Conservation (phyloP, 2,797 vertebrate species). For the Ctenopoma multispine region DNA sequence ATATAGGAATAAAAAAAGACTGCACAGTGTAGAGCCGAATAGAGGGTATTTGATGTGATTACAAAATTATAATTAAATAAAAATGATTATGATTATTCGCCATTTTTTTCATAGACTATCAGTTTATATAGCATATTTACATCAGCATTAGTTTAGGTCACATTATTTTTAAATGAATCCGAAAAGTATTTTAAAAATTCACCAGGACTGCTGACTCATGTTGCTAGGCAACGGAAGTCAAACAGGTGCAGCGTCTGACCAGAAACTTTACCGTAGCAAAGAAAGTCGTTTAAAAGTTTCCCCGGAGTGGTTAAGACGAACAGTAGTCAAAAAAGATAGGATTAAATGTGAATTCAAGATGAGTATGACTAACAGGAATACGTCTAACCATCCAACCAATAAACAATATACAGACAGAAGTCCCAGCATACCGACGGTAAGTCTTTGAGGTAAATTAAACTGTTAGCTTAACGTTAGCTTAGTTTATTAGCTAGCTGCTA, state of each 20-base stretch:
- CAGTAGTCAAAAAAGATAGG: neutral
- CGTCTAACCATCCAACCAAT: neutral
- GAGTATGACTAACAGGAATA: constrained; percentile 31
- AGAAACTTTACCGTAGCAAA: too few species aligned
- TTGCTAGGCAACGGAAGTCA: constrained; percentile 61
- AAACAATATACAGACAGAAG: constrained; percentile 6
- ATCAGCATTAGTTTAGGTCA: rapidly evolving
- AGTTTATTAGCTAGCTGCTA: neutral
- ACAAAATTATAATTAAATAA: too few species aligned
- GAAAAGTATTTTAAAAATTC: neutral
- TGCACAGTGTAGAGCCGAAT: too few species aligned
- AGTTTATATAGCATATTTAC: neutral
- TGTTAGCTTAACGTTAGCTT: neutral
- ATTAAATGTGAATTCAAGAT: constrained; percentile 19
- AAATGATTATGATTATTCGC: neutral
- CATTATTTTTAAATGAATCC: neutral
- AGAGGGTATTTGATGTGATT: too few species aligned
- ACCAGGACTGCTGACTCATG: neutral
- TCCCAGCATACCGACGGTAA: constrained; percentile 59
- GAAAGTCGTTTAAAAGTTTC: neutral
- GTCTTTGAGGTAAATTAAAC: neutral
- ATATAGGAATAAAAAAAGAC: too few species aligned
- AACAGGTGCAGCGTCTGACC: constrained; percentile 12
- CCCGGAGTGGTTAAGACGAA: neutral
- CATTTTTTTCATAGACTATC: neutral